Evolutionary conservation across 2,113 vertebrate species (phyloP).

Genomic region (Apteryx owenii): DNA sequence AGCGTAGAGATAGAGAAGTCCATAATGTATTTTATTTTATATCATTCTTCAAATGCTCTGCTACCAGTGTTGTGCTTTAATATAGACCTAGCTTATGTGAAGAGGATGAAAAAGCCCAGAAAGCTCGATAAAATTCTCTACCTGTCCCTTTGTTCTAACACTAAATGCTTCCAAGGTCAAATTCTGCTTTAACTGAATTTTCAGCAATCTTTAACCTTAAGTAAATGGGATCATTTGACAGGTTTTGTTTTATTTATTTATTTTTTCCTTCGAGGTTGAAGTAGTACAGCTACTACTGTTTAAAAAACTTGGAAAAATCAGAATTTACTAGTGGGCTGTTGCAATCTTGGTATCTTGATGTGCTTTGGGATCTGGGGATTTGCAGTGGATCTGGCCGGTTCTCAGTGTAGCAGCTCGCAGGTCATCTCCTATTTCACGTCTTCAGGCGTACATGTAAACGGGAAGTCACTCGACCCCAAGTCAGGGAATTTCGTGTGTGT

Average conservation of each 20-base stretch:
- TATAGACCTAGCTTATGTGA: rapidly evolving
- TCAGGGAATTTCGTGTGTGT: not conserved
- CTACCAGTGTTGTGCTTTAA: not conserved
- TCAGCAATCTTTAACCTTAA: not conserved
- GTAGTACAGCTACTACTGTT: not conserved
- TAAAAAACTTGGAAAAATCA: too few species aligned
- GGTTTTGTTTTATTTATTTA: not conserved
- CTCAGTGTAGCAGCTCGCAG: too few species aligned
- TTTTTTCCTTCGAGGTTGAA: not conserved
- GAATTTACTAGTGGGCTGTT: too few species aligned
- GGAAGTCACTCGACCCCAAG: too few species aligned
- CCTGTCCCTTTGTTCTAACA: too few species aligned
- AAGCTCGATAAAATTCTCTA: not conserved
- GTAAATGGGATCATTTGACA: not conserved
- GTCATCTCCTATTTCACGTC: too few species aligned
- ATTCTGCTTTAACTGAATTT: not conserved
- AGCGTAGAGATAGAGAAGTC: not conserved
- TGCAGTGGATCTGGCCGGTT: too few species aligned
- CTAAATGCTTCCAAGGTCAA: not conserved
- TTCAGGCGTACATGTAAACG: too few species aligned
- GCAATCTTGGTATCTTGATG: too few species aligned
- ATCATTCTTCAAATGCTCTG: too few species aligned
- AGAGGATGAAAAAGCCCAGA: not conserved
- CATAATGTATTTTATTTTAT: rapidly evolving
- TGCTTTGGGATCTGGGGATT: too few species aligned